phyloP scores from a whole-genome alignment of 2,113 vertebrate species.

The Perca schrenkii region DNA sequence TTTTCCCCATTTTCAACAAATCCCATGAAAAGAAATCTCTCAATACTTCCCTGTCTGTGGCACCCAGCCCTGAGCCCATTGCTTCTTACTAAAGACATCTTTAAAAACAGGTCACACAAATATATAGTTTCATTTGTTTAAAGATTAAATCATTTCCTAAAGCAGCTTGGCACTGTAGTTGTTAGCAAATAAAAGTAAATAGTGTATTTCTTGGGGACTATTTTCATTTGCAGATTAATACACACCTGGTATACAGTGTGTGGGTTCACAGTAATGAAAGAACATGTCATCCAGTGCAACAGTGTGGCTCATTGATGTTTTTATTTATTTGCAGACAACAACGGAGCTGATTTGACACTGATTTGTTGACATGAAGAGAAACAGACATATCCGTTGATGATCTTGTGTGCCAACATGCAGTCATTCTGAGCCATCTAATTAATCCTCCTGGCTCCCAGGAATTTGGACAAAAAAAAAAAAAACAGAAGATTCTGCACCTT shows the following conservation, averaged over 20 bases:
- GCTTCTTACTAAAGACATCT: neutral
- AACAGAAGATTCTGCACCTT: neutral
- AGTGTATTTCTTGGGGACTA: neutral
- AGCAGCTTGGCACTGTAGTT: neutral
- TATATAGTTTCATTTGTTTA: neutral
- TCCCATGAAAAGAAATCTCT: neutral
- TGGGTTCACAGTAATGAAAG: neutral
- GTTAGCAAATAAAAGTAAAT: neutral
- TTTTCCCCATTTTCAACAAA: neutral
- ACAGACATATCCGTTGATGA: neutral
- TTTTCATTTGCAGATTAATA: neutral
- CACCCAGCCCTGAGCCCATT: neutral
- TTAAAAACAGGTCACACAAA: constrained; percentile 2
- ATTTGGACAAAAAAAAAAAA: neutral
- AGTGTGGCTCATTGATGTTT: neutral
- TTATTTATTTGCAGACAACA: neutral
- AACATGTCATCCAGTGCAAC: neutral
- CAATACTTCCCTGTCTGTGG: neutral
- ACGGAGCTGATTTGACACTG: neutral
- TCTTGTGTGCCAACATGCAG: neutral
- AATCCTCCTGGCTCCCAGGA: neutral
- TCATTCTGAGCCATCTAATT: neutral
- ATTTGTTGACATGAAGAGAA: neutral
- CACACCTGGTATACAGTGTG: neutral
- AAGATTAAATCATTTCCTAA: neutral